Evolutionary conservation across 2,888 invertebrate genomes (phyloP).

Genomic region (Chironomus riparius): DNA sequence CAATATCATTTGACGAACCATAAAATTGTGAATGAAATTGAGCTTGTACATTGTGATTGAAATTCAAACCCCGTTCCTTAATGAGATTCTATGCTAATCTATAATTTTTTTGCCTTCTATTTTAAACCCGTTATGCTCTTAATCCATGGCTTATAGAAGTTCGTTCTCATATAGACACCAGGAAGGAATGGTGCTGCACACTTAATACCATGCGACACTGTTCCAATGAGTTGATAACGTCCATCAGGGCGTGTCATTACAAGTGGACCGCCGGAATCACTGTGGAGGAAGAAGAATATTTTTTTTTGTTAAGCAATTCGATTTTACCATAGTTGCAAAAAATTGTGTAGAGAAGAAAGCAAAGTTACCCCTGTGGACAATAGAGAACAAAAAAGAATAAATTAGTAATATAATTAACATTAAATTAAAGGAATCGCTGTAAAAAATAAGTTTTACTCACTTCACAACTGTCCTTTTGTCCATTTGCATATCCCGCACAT

Average conservation of each 20-base stretch:
- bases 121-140: constrained; percentile 70
- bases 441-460: constrained; percentile 44
- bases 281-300: constrained; percentile 45
- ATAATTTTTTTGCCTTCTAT: constrained; percentile 7
- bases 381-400: background rate
- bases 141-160: constrained; percentile 86
- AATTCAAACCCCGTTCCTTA: background rate
- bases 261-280: constrained; percentile 86
- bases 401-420: background rate
- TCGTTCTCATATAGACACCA: constrained; percentile 89
- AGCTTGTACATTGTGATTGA: background rate
- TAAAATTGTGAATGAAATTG: background rate
- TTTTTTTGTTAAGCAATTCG: background rate
- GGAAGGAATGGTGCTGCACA: constrained; percentile 87
- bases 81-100: background rate
- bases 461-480: constrained; percentile 88
- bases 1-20: no score
- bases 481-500: constrained; percentile 87
- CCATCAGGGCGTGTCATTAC: constrained; percentile 76
- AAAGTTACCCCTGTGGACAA: background rate
- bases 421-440: background rate
- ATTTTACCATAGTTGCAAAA: background rate
- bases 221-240: constrained; percentile 79
- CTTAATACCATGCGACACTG: constrained; percentile 91
- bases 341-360: no score